A percentile compares a stretch with the other conserved stretches of the same genome.
phyloP scores from a whole-genome alignment of 2,888 invertebrate species.

The Gymnosoma rotundatum region DNA sequence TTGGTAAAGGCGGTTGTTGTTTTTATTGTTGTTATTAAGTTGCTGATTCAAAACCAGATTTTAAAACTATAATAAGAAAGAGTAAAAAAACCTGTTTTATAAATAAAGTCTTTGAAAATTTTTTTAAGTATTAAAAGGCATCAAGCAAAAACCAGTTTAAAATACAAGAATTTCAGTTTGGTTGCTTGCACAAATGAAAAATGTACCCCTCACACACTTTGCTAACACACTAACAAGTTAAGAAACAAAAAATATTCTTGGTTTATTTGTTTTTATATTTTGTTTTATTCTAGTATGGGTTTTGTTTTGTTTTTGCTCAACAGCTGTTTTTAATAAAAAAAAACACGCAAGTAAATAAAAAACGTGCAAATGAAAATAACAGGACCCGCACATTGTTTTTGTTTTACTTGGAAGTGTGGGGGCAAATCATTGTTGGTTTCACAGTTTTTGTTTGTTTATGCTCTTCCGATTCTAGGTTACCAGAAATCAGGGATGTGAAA shows the following conservation, averaged over 20 bases:
- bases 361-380: conserved; percentile 36
- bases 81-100: conserved; percentile 53
- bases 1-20: conserved; percentile 25
- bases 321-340: conserved; percentile 48
- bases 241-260: neutral
- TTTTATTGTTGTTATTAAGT: conserved; percentile 4
- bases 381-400: conserved; percentile 37
- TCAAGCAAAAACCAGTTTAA: conserved; percentile 31
- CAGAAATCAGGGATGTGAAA: too few relatives aligned
- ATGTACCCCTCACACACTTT: conserved; percentile 5
- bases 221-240: neutral
- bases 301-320: conserved; percentile 25
- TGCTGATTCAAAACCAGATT: conserved; percentile 56
- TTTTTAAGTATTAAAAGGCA: conserved; percentile 3
- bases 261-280: conserved; percentile 34
- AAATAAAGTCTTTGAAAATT: conserved; percentile 26
- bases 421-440: too few relatives aligned
- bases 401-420: neutral
- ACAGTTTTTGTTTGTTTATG: too few relatives aligned
- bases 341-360: conserved; percentile 23
- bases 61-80: conserved; percentile 54
- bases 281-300: neutral
- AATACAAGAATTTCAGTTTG: conserved; percentile 13
- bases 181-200: conserved; percentile 24
- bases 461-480: too few relatives aligned